A percentile compares a stretch with the other conserved stretches of the same genome.
phyloP scores from a whole-genome alignment of 2,797 vertebrate species.

The Mycteria americana region DNA sequence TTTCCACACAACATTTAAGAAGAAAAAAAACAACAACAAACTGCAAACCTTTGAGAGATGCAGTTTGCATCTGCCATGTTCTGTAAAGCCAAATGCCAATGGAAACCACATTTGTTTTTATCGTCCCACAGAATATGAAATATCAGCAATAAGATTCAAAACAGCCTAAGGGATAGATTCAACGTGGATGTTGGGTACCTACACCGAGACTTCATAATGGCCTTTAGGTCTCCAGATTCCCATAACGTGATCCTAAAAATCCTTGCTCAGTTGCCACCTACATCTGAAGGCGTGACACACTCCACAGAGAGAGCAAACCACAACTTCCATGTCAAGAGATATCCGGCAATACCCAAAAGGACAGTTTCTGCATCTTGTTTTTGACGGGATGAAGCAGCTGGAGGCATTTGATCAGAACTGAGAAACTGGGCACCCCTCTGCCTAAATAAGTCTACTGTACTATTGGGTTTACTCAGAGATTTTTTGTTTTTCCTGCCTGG shows the following conservation, averaged over 20 bases:
- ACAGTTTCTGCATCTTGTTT: background rate
- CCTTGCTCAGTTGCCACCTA: background rate
- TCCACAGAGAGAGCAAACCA: background rate
- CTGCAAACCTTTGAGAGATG: slow-evolving; percentile 51
- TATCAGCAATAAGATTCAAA: background rate
- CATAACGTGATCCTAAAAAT: background rate
- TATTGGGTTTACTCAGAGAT: background rate
- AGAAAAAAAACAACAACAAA: slow-evolving; percentile 43
- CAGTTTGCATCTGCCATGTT: slow-evolving; percentile 29
- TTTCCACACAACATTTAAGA: slow-evolving; percentile 58
- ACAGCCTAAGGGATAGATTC: background rate
- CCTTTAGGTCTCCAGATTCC: background rate
- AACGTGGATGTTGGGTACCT: background rate
- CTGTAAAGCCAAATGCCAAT: slow-evolving; percentile 58
- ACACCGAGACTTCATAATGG: background rate
- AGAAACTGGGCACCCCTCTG: background rate
- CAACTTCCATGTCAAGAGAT: background rate
- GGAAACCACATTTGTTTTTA: slow-evolving; percentile 16
- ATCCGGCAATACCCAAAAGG: background rate
- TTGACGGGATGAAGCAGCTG: background rate
- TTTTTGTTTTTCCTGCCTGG: background rate
- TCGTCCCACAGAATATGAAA: background rate
- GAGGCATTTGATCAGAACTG: background rate
- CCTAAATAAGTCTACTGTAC: background rate
- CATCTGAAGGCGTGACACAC: background rate